A percentile compares a stretch with the other conserved stretches of the same genome.
Conservation (phyloP, 2,888 invertebrate genomes). For the Dolichopus griseipennis region DNA sequence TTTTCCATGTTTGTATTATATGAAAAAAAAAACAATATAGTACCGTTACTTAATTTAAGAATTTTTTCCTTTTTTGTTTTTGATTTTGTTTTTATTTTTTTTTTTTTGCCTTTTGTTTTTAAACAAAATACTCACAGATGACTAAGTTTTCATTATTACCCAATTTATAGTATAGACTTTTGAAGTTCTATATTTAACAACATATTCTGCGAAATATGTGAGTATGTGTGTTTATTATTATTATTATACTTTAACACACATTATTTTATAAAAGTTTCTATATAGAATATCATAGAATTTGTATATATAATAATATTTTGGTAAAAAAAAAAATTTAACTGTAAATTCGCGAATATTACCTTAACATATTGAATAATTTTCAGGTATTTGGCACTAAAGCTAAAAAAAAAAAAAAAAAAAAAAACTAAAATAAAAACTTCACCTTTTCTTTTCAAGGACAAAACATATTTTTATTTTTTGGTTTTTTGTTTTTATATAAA, state of each 20-base stretch:
- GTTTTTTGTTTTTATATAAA: background rate
- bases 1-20: too few species aligned
- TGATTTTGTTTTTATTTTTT: too few species aligned
- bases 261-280: too few species aligned
- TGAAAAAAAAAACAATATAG: too few species aligned
- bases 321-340: background rate
- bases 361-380: conserved; percentile 1
- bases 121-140: background rate
- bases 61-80: too few species aligned
- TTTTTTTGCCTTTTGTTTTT: too few species aligned
- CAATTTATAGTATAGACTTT: background rate
- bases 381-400: background rate
- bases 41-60: too few species aligned
- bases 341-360: background rate
- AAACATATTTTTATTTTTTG: background rate
- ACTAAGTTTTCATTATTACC: background rate
- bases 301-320: background rate
- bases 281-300: background rate
- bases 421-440: background rate
- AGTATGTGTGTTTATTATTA: too few species aligned
- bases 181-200: too few species aligned
- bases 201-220: too few species aligned
- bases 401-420: too few species aligned
- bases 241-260: too few species aligned
- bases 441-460: background rate